phyloP scores from a whole-genome alignment of 2,113 vertebrate genomes.

The Vombatus ursinus region DNA sequence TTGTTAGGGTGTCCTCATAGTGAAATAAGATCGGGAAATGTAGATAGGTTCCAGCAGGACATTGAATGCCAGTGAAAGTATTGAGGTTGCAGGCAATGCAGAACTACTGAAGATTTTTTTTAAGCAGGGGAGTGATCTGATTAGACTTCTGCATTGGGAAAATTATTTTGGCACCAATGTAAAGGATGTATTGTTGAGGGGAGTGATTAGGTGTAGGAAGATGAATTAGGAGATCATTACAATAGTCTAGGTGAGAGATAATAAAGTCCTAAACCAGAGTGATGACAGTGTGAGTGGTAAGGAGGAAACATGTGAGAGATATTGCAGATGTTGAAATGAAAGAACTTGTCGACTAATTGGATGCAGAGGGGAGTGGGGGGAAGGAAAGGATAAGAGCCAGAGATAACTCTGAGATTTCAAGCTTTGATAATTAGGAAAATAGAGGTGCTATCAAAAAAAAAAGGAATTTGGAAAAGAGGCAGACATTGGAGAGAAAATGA shows the following conservation, averaged over 20 bases:
- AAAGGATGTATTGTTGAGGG: neutral
- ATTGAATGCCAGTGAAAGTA: neutral
- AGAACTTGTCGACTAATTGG: neutral
- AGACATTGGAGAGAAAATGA: neutral
- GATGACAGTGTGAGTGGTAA: neutral
- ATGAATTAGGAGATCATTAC: neutral
- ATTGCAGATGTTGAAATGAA: neutral
- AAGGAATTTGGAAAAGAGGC: neutral
- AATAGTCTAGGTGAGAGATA: neutral
- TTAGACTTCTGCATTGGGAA: neutral
- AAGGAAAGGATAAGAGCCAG: neutral
- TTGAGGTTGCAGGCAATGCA: neutral
- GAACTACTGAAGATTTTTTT: neutral
- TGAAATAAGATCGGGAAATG: neutral
- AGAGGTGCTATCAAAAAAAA: neutral
- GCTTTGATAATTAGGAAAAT: neutral
- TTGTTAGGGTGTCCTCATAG: neutral
- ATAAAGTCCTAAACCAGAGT: neutral
- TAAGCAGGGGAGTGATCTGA: neutral
- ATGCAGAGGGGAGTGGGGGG: neutral
- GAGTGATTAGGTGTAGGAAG: neutral
- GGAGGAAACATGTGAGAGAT: constrained; percentile 1
- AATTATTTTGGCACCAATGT: neutral
- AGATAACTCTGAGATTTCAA: neutral
- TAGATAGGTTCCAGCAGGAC: neutral